A percentile compares a stretch with the other conserved stretches of the same genome.
Conservation (phyloP, 2,888 invertebrate genomes). For the Linnaemya tessellans region DNA sequence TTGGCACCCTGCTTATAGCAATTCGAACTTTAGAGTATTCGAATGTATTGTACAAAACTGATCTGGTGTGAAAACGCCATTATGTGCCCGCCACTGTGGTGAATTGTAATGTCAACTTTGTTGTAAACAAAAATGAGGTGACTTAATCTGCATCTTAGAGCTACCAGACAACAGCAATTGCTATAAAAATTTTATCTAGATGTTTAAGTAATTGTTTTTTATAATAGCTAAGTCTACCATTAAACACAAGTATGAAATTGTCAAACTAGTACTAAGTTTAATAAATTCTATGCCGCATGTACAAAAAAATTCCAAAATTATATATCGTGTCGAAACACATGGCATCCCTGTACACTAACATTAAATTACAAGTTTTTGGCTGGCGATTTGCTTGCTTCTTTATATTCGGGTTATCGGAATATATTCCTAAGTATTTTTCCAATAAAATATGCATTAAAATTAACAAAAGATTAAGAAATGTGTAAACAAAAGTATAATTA, state of each 20-base stretch:
- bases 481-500: slow-evolving; percentile 43
- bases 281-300: neutral
- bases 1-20: neutral
- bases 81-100: slow-evolving; percentile 40
- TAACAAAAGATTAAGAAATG: slow-evolving; percentile 46
- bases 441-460: slow-evolving; percentile 46
- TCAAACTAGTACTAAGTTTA: neutral
- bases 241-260: neutral
- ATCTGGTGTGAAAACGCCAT: slow-evolving; percentile 18
- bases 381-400: slow-evolving; percentile 57
- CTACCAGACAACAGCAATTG: neutral
- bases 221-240: neutral
- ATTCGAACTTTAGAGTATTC: neutral
- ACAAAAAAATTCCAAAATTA: neutral
- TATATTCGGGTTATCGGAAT: slow-evolving; percentile 54
- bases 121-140: slow-evolving; percentile 47
- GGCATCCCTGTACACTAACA: slow-evolving; percentile 53
- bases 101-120: slow-evolving; percentile 25
- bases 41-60: neutral
- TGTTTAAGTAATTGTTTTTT: neutral
- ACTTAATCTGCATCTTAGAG: neutral
- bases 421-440: slow-evolving; percentile 37
- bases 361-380: slow-evolving; percentile 63
- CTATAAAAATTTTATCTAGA: neutral
- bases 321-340: neutral